These are phyloP conservation scores for Platorchestia sp. DNA, from an alignment of 1,140 invertebrate species.

Conservation along the genomic window DNA sequence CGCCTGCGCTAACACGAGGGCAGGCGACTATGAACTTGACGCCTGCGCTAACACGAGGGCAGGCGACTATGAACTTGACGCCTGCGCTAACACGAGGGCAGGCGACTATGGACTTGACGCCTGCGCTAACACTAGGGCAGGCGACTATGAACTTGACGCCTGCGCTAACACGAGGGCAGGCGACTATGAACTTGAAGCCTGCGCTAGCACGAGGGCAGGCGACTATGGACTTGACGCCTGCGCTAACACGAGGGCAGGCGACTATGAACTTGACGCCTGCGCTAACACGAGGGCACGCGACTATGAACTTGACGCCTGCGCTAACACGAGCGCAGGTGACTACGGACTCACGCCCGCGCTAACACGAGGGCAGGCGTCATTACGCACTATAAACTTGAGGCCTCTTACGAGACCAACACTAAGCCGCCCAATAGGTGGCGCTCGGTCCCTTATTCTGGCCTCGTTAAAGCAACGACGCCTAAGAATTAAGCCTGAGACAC, in stretches of 20 bases:
- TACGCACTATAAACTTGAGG: not conserved
- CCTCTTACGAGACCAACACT: not conserved
- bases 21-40: not conserved
- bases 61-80: not conserved
- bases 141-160: not conserved
- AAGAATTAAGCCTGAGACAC: constrained; percentile 2
- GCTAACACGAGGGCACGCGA: not conserved
- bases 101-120: not conserved
- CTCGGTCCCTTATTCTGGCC: not conserved
- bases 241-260: too few relatives aligned
- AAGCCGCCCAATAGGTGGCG: not conserved
- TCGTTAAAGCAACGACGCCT: constrained; percentile 1
- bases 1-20: not conserved
- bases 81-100: not conserved
- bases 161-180: not conserved
- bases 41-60: not conserved
- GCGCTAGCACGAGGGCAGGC: too few relatives aligned
- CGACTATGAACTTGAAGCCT: not conserved
- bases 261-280: not conserved
- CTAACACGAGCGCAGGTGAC: too few relatives aligned
- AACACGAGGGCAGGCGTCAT: not conserved
- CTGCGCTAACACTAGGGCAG: not conserved
- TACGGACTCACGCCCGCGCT: not conserved
- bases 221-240: not conserved
- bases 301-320: not conserved